Base-by-base conservation (phyloP, 1,140 invertebrate genomes). In the Cecropterus lyciades region DNA sequence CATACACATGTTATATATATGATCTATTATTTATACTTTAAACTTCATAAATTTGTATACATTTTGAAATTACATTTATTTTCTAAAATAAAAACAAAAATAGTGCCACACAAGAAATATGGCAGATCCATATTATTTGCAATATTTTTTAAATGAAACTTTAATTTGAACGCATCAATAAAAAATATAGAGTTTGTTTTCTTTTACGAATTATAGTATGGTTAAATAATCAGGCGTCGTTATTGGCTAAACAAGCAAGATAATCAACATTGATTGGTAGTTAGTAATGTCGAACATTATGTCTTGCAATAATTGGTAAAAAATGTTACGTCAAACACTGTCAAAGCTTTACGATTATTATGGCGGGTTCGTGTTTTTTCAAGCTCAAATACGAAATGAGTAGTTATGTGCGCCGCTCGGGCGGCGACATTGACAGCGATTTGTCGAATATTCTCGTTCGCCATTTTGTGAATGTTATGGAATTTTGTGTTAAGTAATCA, bases 331-430 rank as follows among this genome's bases (percentile, higher is more conserved):
- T 65, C 67, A 68, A 60, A 65, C 71, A 17, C 33, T 85, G 79
- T 82, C 73, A 76, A 79, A 70, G 42, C 60, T 76, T 64, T 42
- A 69, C 72, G 74, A 49, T 72, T 71, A 84, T 84, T 89, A 92
- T 92, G 91, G 91, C 91, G 91, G 91, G 80, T 87, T 87, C 73
- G 81, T 87, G 88, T 92, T 92, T 92, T 92, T 92, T 91, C 89
- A 85, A 92, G 80, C 83, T 85, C 82, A 86, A 89, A 89, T 85
- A 88, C 82, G 89, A 92, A 92, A 92, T 91, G 87, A 91, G 84
- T 89, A 88, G 87, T 82, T 86, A 90, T 91, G 83, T 90, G 87
- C 86, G 89, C 85, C 83, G 89, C 82, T 80, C 79, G 82, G 80
- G 87, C 84, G 85, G 87, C 89, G 89, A 91, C 89, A 85, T 86